Evolutionary conservation across 2,113 vertebrate genomes (phyloP).

Genomic region (Silurus asotus): DNA sequence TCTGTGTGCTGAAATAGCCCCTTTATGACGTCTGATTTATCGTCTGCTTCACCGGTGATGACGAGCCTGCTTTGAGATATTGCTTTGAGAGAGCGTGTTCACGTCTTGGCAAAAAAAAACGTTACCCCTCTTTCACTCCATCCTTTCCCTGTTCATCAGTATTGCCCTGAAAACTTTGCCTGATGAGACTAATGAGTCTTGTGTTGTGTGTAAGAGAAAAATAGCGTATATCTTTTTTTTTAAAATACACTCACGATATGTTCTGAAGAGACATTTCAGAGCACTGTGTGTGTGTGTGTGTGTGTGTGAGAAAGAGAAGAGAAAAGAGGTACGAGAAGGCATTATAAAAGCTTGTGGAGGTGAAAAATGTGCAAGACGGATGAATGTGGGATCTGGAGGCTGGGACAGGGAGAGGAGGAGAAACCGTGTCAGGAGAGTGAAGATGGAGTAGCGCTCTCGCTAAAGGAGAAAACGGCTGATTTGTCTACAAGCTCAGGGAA

Average conservation of each 20-base stretch:
- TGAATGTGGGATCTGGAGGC: background rate
- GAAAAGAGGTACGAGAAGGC: background rate
- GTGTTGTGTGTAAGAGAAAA: background rate
- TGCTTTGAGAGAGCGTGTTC: conserved; percentile 38
- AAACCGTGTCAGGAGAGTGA: conserved; percentile 59
- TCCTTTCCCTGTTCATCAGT: background rate
- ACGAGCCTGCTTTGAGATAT: conserved; percentile 40
- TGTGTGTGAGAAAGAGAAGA: background rate
- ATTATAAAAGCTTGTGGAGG: conserved; percentile 3
- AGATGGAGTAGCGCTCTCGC: conserved; percentile 52
- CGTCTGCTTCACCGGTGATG: conserved; percentile 50
- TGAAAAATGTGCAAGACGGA: conserved; percentile 7
- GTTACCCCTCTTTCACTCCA: background rate
- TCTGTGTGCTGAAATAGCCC: conserved; percentile 41
- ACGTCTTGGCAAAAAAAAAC: conserved; percentile 33
- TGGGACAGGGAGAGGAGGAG: conserved; percentile 28
- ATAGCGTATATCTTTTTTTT: background rate
- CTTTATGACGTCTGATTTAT: conserved; percentile 64
- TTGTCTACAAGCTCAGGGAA: conserved; percentile 60
- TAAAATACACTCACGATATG: conserved; percentile 16
- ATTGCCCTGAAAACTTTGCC: conserved; percentile 14
- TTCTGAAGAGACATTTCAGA: background rate
- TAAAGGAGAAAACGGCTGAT: conserved; percentile 59
- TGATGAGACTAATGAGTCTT: conserved; percentile 37
- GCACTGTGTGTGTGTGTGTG: background rate